Percentiles rank a stretch among this genome's conserved stretches.
phyloP scores from a whole-genome alignment of 1,140 invertebrate species.

The Calephelis nemesis region DNA sequence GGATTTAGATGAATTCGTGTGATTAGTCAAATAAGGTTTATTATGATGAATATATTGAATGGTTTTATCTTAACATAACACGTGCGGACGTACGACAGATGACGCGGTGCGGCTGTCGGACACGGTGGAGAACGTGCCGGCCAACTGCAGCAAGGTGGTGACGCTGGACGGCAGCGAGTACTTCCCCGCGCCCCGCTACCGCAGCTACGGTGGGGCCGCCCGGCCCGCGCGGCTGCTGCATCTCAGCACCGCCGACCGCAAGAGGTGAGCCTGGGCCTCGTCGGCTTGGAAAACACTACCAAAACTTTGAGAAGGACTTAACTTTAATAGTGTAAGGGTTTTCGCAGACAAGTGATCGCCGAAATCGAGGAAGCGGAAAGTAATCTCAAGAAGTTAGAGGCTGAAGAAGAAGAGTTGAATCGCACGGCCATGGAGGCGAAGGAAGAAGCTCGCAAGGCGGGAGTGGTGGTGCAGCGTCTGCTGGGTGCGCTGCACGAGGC shows the following conservation, averaged over 20 bases:
- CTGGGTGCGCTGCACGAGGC: conserved; percentile 1
- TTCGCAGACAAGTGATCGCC: conserved; percentile 44
- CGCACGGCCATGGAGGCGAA: conserved; percentile 29
- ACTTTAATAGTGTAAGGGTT: not conserved
- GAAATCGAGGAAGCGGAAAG: conserved; percentile 55
- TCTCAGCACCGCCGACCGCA: conserved; percentile 82
- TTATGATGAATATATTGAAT: too few species aligned
- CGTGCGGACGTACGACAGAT: conserved; percentile 41
- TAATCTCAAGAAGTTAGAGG: conserved; percentile 39
- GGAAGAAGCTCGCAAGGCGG: conserved; percentile 6
- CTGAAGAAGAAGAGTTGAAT: conserved; percentile 40
- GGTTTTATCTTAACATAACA: not conserved
- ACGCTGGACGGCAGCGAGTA: conserved; percentile 82
- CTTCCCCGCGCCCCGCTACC: conserved; percentile 82
- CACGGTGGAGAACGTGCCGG: conserved; percentile 81
- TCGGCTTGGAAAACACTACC: too few species aligned
- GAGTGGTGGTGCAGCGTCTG: conserved; percentile 13
- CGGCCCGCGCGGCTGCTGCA: conserved; percentile 80
- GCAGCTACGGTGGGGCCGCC: conserved; percentile 81
- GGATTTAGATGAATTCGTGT: too few species aligned
- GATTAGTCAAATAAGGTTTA: too few species aligned
- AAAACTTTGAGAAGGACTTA: too few species aligned
- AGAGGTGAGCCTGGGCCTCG: conserved; percentile 54
- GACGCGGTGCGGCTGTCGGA: conserved; percentile 83
- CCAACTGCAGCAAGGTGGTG: conserved; percentile 82